Evolutionary conservation across 2,797 vertebrate genomes (phyloP).

Genomic region (Premnoplex brunnescens): DNA sequence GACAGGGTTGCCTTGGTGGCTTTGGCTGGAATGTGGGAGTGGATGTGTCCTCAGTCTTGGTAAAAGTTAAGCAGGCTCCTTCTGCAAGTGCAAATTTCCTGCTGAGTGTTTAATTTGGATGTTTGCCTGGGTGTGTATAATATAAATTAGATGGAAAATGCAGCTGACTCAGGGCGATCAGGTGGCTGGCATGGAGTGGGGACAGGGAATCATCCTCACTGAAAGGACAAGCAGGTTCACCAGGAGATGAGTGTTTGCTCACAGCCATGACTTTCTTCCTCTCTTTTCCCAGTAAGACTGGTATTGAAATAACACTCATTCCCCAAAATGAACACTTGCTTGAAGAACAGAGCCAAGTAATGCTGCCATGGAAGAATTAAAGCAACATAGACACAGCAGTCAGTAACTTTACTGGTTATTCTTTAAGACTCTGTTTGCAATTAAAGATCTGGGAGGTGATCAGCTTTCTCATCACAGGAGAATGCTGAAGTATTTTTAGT

Average conservation of each 20-base stretch:
- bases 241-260: not conserved
- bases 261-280: not conserved
- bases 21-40: not conserved
- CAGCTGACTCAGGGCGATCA: not conserved
- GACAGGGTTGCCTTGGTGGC: not conserved
- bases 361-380: not conserved
- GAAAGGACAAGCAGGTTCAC: fast-evolving
- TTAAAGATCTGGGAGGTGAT: slow-evolving; percentile 13
- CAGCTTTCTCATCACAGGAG: not conserved
- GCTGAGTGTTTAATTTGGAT: slow-evolving; percentile 12
- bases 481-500: not conserved
- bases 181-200: not conserved
- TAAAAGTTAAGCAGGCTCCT: not conserved
- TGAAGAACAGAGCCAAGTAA: not conserved
- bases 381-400: not conserved
- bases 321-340: not conserved
- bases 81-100: slow-evolving; percentile 4
- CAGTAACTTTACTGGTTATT: not conserved
- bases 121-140: not conserved
- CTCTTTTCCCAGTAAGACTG: not conserved
- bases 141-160: slow-evolving; percentile 5
- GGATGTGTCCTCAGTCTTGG: not conserved
- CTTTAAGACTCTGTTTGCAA: slow-evolving; percentile 9
- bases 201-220: not conserved
- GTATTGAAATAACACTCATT: not conserved